These are phyloP conservation scores for Peribatodes rhomboidaria DNA, from an alignment of 2,888 invertebrate species.

Conservation along the genomic window DNA sequence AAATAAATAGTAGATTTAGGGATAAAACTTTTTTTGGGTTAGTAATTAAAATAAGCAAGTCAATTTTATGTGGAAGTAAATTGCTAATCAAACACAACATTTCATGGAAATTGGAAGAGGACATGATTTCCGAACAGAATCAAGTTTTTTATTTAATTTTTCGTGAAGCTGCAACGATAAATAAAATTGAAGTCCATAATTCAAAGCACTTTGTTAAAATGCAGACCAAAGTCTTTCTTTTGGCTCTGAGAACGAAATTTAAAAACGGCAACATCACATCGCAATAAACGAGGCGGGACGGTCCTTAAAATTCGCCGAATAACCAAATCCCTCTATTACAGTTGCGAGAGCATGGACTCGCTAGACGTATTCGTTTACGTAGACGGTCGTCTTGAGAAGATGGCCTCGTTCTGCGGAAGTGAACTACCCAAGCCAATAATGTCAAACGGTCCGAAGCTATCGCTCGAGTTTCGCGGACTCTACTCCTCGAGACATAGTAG, in stretches of 20 bases:
- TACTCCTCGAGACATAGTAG: slow-evolving; percentile 91
- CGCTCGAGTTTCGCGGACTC: slow-evolving; percentile 93
- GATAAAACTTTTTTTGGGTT: too few species aligned
- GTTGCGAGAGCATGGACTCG: slow-evolving; percentile 93
- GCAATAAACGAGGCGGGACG: slow-evolving; percentile 24
- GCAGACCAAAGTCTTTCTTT: slow-evolving; percentile 8
- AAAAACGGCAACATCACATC: slow-evolving; percentile 20
- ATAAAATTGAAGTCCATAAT: not conserved
- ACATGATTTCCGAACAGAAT: too few species aligned
- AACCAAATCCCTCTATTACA: slow-evolving; percentile 77
- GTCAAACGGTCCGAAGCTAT: slow-evolving; percentile 95
- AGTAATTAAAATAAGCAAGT: too few species aligned
- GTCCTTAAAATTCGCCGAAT: slow-evolving; percentile 46
- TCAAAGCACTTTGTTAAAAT: slow-evolving; percentile 10
- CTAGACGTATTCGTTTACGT: slow-evolving; percentile 93
- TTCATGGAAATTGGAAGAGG: too few species aligned
- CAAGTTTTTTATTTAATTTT: too few species aligned
- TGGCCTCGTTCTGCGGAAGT: slow-evolving; percentile 95
- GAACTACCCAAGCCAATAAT: slow-evolving; percentile 95
- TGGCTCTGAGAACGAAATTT: slow-evolving; percentile 16
- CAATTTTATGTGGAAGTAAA: too few species aligned
- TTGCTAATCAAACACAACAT: too few species aligned
- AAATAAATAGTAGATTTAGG: too few species aligned
- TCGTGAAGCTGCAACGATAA: not conserved
- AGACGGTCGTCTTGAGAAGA: slow-evolving; percentile 93